Conservation (phyloP, 2,888 invertebrate species). For the Pseudolycoriella hygida region DNA sequence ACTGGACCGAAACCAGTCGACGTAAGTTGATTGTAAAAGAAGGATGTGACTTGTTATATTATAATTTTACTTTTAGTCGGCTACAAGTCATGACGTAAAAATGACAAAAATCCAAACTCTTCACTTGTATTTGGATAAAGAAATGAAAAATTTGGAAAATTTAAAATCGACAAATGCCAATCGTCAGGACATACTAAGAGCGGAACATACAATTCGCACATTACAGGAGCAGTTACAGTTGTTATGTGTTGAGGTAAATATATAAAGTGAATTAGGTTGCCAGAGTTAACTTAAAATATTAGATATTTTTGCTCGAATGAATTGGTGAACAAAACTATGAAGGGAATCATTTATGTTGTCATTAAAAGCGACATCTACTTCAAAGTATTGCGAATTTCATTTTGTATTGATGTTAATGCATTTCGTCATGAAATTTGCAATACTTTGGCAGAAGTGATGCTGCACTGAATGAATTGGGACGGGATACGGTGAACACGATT, state of each 20-base stretch:
- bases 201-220: conserved; percentile 27
- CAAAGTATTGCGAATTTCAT: no score
- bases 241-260: conserved; percentile 28
- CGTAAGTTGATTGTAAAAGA: conserved; percentile 39
- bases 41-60: background rate
- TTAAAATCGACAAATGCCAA: conserved; percentile 36
- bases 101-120: conserved; percentile 69
- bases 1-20: conserved; percentile 78
- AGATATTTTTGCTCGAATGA: no score
- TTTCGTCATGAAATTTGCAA: no score
- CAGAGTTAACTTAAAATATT: no score
- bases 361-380: no score
- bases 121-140: conserved; percentile 77
- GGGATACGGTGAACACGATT: no score
- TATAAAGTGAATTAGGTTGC: background rate
- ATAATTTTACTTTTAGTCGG: conserved; percentile 39
- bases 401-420: no score
- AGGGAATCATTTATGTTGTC: no score
- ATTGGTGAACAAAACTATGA: no score
- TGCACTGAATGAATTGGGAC: no score
- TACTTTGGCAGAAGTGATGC: no score
- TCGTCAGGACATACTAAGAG: conserved; percentile 14
- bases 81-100: conserved; percentile 70
- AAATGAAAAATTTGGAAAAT: conserved; percentile 63
- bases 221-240: conserved; percentile 27